These are phyloP conservation scores for Clistopyga incitator DNA, from an alignment of 2,888 invertebrate species.

Conservation along the genomic window DNA sequence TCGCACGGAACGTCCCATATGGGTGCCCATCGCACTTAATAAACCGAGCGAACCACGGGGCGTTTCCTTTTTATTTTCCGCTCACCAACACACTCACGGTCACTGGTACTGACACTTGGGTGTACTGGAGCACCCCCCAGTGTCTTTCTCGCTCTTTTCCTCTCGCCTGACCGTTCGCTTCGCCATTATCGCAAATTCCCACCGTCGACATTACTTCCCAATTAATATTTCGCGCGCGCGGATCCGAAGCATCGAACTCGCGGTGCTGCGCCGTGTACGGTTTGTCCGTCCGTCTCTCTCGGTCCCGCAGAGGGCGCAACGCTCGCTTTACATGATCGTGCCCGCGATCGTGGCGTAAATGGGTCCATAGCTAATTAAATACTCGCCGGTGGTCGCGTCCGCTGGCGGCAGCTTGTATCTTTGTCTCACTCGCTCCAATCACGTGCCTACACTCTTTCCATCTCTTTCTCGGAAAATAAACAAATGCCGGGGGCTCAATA, in stretches of 20 bases:
- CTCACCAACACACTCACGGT: neutral
- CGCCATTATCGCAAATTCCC: conserved; percentile 77
- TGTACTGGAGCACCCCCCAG: conserved; percentile 41
- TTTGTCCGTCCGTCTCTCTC: conserved; percentile 42
- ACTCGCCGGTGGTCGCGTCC: conserved; percentile 55
- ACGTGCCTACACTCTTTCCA: neutral
- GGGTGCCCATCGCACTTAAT: conserved; percentile 69
- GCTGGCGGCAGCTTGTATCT: conserved; percentile 5
- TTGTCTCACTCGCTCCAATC: conserved; percentile 30
- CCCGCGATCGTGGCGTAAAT: conserved; percentile 59
- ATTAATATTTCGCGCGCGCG: conserved; percentile 74
- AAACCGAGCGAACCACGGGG: conserved; percentile 75
- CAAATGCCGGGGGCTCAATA: conserved; percentile 48
- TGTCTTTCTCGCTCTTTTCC: conserved; percentile 43
- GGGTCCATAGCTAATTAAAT: conserved; percentile 61
- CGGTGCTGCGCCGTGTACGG: conserved; percentile 28
- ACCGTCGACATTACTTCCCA: conserved; percentile 78
- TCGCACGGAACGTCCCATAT: conserved; percentile 8
- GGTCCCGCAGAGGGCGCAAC: conserved; percentile 26
- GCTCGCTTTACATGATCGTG: conserved; percentile 54
- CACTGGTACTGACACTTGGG: neutral
- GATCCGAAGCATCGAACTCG: conserved; percentile 48
- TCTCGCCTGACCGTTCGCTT: conserved; percentile 45
- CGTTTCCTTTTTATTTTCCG: conserved; percentile 69
- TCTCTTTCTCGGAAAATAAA: conserved; percentile 48